Base-by-base conservation (phyloP, 2,888 invertebrate genomes). In the Amblyjoppa proteus region DNA sequence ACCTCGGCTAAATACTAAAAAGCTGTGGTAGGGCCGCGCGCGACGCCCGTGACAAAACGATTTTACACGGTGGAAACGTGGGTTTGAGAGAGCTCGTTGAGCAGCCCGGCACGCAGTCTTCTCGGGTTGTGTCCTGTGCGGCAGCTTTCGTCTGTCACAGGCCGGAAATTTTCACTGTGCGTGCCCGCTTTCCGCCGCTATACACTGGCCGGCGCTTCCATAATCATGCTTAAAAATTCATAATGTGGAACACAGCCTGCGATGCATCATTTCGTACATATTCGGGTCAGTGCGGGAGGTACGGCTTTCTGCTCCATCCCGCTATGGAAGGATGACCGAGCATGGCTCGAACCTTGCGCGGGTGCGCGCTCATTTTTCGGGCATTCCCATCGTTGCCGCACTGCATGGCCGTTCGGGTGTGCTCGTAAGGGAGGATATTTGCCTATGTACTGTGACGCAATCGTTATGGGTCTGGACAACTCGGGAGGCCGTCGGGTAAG, bases 201-300 rank as follows among this genome's bases (percentile, higher is more conserved):
- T 66, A 66, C 56, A 38, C 66, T 41, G 49, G 34, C 28, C 51
- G 70, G 34, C 78, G 64, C 78, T 79, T 31, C 11, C 56, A 84
- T 87, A 81, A 87, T 90, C 89, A 89, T 88, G 88, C 83, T 84
- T 81, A 85, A 88, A 90, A 90, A 90, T 90, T 90, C 89, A 89
- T 90, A 90, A 90, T 89, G 87, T 81, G 88, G 25, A 71, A 75
- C 64, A 81, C 87, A 82, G 85, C 61, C 84, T 41, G 84, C 87
- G 89, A 89, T 90, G 87, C 87, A 89, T 90, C 89, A 88, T 88
- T 89, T 87, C 81, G 86, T 88, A 88, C 89, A 68, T 88, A 89
- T 90, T 82, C 85, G 74, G 89, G 89, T 91, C 89, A 89, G 84
- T 77, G 66, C 84, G 25, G 28, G 6, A 66, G 78, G 71, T 74